Percentiles rank a stretch among this genome's conserved stretches.
Conservation (phyloP, 2,888 invertebrate species). For the Shargacucullia verbasci region DNA sequence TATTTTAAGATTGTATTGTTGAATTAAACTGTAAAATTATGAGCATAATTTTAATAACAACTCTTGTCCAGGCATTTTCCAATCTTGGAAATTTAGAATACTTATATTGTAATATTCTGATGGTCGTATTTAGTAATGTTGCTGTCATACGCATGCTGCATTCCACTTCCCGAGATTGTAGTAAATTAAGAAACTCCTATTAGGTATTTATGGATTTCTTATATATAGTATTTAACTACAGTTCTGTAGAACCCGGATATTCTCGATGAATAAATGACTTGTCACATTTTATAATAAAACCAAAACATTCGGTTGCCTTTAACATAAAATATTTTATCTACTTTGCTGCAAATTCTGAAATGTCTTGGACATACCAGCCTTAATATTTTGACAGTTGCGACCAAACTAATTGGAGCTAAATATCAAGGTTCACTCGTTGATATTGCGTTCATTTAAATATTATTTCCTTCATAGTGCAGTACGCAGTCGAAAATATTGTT, state of each 20-base stretch:
- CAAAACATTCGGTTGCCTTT: conserved; percentile 10
- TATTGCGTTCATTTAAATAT: conserved; percentile 54
- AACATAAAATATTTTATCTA: conserved; percentile 14
- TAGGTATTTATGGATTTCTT: too few species aligned
- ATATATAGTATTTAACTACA: too few species aligned
- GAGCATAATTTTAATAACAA: too few species aligned
- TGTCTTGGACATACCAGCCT: conserved; percentile 53
- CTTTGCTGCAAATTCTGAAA: conserved; percentile 37
- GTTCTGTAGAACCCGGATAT: too few species aligned
- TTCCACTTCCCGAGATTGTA: too few species aligned
- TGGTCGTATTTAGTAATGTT: too few species aligned
- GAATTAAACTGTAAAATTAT: neutral
- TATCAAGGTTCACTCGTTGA: conserved; percentile 62
- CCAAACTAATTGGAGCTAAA: conserved; percentile 60
- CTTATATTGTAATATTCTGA: too few species aligned
- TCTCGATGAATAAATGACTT: neutral
- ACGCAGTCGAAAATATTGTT: conserved; percentile 16
- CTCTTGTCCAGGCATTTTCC: too few species aligned
- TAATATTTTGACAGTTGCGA: conserved; percentile 54
- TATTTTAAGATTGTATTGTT: conserved; percentile 9
- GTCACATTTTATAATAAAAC: conserved; percentile 13
- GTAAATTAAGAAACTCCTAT: too few species aligned
- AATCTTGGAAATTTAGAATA: too few species aligned
- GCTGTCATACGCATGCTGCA: too few species aligned
- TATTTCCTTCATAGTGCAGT: conserved; percentile 44